phyloP scores from a whole-genome alignment of 2,113 vertebrate species.

The Hyaena hyaena region DNA sequence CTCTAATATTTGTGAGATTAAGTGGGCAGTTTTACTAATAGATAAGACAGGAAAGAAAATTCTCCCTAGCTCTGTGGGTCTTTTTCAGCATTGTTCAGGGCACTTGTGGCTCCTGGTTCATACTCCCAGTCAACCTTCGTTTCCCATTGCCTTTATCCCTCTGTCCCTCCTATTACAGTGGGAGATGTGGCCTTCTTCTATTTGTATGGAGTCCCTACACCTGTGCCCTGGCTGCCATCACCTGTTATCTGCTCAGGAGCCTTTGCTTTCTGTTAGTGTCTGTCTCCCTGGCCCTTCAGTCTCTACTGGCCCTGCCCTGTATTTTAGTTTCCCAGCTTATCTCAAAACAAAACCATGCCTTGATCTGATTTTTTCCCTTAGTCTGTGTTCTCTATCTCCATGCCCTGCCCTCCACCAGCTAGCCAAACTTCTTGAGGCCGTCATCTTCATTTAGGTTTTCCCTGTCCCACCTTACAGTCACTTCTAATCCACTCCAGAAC shows the following conservation, averaged over 20 bases:
- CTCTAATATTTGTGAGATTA: not conserved
- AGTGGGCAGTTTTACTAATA: not conserved
- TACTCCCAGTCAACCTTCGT: not conserved
- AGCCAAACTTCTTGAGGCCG: not conserved
- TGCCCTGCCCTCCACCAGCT: not conserved
- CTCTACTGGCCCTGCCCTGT: not conserved
- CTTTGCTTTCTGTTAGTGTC: not conserved
- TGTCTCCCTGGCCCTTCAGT: not conserved
- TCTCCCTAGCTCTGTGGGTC: not conserved
- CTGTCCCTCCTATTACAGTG: not conserved
- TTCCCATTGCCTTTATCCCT: not conserved
- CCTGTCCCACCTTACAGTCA: not conserved
- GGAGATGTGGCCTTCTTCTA: not conserved
- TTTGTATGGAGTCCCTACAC: no score
- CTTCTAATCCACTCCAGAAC: not conserved
- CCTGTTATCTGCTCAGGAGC: not conserved
- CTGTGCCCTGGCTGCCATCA: not conserved
- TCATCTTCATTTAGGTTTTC: not conserved
- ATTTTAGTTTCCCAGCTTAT: not conserved
- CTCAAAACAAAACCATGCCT: not conserved
- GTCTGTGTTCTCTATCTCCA: not conserved
- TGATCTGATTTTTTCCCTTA: not conserved
- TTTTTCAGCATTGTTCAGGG: not conserved
- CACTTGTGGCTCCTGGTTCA: not conserved
- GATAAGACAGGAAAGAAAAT: not conserved